phyloP scores from a whole-genome alignment of 2,113 vertebrate species.

The Capricornis sumatraensis region DNA sequence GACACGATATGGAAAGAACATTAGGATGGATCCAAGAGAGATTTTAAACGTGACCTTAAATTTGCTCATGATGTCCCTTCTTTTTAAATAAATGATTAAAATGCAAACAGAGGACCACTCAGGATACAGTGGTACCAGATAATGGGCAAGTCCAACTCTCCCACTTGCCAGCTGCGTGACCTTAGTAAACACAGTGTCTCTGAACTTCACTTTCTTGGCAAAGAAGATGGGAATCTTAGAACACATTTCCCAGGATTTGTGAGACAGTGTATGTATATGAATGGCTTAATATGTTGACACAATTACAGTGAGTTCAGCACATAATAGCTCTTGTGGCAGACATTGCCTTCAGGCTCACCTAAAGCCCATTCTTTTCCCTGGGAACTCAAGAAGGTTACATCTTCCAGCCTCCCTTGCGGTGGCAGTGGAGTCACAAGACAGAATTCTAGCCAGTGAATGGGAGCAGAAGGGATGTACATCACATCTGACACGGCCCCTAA shows the following conservation, averaged over 20 bases:
- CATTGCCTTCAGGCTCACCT: background rate
- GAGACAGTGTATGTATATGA: background rate
- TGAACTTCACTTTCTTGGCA: background rate
- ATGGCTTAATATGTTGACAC: background rate
- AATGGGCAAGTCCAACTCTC: background rate
- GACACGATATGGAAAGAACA: background rate
- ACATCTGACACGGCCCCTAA: background rate
- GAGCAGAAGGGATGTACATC: background rate
- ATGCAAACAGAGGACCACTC: background rate
- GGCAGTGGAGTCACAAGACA: background rate
- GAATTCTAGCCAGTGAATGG: background rate
- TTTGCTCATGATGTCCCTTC: background rate
- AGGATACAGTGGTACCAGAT: background rate
- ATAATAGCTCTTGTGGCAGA: background rate
- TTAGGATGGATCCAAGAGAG: background rate
- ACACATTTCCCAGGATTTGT: background rate
- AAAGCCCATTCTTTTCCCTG: background rate
- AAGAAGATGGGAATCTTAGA: background rate
- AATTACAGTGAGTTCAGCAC: background rate
- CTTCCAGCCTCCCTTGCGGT: background rate
- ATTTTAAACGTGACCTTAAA: background rate
- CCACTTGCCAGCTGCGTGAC: background rate
- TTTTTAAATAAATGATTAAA: conserved; percentile 30
- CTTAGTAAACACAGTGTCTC: background rate
- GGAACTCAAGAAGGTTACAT: background rate